Base-by-base conservation (phyloP, 2,888 invertebrate genomes). In the Conops quadrifasciatus region DNA sequence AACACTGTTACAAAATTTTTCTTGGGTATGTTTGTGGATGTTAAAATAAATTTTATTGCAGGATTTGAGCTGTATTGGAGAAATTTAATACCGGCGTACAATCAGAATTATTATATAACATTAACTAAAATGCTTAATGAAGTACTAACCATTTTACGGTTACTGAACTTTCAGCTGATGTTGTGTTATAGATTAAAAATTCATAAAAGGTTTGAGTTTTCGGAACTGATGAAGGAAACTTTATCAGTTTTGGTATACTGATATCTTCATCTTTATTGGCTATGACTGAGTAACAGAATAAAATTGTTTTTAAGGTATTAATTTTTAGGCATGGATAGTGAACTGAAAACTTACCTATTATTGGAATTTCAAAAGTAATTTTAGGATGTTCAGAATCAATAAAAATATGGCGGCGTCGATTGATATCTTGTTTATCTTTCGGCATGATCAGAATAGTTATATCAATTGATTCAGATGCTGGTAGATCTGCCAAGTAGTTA, bases 301-400 rank as follows among this genome's bases (percentile, higher is more conserved):
- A 43, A 43, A 5, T 13, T 36, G 49, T 2, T 49, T 49, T 49
- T 15, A 49, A 49, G 11, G 11, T 5, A 15, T 15, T 49, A n/a
- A 16, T 1, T 49, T 3, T 70, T 15, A 2, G 1, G 47, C n/a
- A 1, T 49, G 24, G 21, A 51, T 36, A 15, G 53, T 30, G 43
- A 67, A 64, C 4, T 1, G 26, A 2, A 65, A 21, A 67, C 73
- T 63, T 74, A 80, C 80, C 78, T 47, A 83, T 77, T 13, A 83
- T 82, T n/a, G 83, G 83, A 58, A 83, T 77, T 74, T 82, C 74
- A 26, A 81, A 80, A 13, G 73, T 78, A 15, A 82, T 79, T 63
- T 80, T 82, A 2, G 83, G 83, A 74, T 83, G 83, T 58, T 76
- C 78, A 3, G 78, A 76, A 28, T 78, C 75, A 13, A 83, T 73